phyloP scores from a whole-genome alignment of 2,113 vertebrate species.

The Protobothrops mucrosquamatus region DNA sequence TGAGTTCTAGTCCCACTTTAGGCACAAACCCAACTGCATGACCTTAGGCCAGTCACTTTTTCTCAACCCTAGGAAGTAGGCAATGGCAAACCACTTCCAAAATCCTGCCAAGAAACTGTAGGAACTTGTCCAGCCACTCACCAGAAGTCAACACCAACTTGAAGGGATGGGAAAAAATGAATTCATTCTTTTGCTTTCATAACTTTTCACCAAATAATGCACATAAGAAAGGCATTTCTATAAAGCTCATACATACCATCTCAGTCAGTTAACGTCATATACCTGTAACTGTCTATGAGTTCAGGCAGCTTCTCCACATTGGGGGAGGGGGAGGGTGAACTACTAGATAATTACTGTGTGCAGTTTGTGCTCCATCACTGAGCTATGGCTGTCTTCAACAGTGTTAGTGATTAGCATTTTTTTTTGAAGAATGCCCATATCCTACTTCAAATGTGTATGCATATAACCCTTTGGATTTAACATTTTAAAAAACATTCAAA shows the following conservation, averaged over 20 bases:
- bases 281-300: background rate
- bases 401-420: background rate
- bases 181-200: background rate
- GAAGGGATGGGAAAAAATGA: background rate
- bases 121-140: background rate
- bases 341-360: background rate
- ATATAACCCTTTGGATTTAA: background rate
- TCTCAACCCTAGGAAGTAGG: background rate
- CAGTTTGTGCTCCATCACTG: background rate
- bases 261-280: background rate
- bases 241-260: background rate
- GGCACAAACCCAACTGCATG: background rate
- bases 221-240: background rate
- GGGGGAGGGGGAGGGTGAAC: background rate
- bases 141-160: background rate
- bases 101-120: background rate
- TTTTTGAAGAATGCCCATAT: background rate
- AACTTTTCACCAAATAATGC: background rate
- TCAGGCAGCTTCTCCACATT: background rate
- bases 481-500: background rate
- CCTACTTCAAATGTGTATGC: background rate
- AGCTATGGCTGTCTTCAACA: background rate
- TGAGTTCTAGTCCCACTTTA: background rate
- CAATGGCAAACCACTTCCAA: background rate
- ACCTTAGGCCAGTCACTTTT: background rate